phyloP scores from a whole-genome alignment of 2,888 invertebrate species.

The Ethmia dodecea region DNA sequence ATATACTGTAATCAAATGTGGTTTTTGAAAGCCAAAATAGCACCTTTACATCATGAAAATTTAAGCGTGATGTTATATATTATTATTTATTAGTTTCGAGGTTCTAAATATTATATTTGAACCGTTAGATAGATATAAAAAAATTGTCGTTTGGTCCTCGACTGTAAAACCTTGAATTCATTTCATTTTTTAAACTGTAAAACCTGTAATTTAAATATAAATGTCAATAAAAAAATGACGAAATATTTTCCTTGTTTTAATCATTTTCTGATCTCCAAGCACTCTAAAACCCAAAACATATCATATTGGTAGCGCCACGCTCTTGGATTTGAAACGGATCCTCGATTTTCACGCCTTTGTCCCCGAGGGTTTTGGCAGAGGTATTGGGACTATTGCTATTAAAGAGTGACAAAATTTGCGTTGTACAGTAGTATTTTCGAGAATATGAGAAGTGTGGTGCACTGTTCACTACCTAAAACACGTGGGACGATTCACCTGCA shows the following conservation, averaged over 20 bases:
- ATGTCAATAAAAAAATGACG: conserved; percentile 57
- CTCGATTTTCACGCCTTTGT: no score
- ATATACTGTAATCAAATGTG: conserved; percentile 3
- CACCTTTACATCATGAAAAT: conserved; percentile 24
- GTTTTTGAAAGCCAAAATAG: conserved; percentile 8
- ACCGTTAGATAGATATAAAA: conserved; percentile 40
- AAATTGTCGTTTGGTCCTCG: conserved; percentile 20
- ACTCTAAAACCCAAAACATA: no score
- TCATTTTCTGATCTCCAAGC: no score
- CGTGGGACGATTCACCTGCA: no score
- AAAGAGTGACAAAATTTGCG: no score
- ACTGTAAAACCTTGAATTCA: conserved; percentile 28
- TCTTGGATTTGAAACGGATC: no score
- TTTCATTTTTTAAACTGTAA: conserved; percentile 31
- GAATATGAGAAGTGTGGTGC: no score
- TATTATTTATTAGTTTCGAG: conserved; percentile 29
- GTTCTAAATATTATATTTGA: conserved; percentile 19
- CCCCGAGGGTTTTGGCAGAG: no score
- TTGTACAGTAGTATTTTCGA: no score
- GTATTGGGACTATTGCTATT: no score
- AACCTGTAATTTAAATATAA: conserved; percentile 54
- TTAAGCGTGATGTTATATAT: conserved; percentile 31
- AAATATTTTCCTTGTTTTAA: conserved; percentile 5
- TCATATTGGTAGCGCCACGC: no score
- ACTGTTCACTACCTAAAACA: no score